Evolutionary conservation across 1,140 invertebrate genomes (phyloP).

Genomic region (Drosophila quadrilineata): DNA sequence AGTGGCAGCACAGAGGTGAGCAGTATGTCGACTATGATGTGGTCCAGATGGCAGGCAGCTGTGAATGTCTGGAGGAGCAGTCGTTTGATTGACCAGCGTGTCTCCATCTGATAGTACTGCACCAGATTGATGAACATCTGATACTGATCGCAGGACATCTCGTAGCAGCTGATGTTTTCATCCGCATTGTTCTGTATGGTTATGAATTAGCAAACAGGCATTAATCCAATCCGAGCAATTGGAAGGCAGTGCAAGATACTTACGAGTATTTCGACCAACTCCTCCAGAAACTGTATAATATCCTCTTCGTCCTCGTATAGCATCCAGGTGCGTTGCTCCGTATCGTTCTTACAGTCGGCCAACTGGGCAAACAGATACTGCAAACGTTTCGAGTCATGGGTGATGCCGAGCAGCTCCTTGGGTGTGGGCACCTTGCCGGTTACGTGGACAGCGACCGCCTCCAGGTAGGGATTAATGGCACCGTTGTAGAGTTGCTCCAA

Average conservation of each 20-base stretch:
- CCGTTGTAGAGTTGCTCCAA: slow-evolving; percentile 85
- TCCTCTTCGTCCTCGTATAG: slow-evolving; percentile 94
- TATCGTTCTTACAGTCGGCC: slow-evolving; percentile 94
- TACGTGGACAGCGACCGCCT: slow-evolving; percentile 75
- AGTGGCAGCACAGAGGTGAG: slow-evolving; percentile 92
- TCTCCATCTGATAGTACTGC: slow-evolving; percentile 96
- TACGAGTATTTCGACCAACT: slow-evolving; percentile 93
- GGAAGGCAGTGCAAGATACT: slow-evolving; percentile 45
- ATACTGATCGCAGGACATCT: slow-evolving; percentile 89
- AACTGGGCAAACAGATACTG: slow-evolving; percentile 90
- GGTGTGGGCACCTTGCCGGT: slow-evolving; percentile 78
- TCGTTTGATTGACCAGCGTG: slow-evolving; percentile 90
- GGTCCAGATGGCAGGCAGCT: slow-evolving; percentile 91
- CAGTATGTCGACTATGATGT: slow-evolving; percentile 89
- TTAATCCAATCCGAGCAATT: neutral
- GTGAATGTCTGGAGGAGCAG: slow-evolving; percentile 92
- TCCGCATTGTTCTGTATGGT: slow-evolving; percentile 89
- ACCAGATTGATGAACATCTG: slow-evolving; percentile 89
- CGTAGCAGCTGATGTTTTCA: slow-evolving; percentile 89
- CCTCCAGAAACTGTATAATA: slow-evolving; percentile 91
- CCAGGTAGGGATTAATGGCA: slow-evolving; percentile 83
- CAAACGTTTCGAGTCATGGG: slow-evolving; percentile 90
- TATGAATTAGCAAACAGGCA: neutral
- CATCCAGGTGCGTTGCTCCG: slow-evolving; percentile 96
- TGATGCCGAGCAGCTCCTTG: slow-evolving; percentile 81